Evolutionary conservation across 2,888 invertebrate genomes (phyloP), one percentile per base, ranked within the genome.

Genomic region (Spicauda simplicius): DNA sequence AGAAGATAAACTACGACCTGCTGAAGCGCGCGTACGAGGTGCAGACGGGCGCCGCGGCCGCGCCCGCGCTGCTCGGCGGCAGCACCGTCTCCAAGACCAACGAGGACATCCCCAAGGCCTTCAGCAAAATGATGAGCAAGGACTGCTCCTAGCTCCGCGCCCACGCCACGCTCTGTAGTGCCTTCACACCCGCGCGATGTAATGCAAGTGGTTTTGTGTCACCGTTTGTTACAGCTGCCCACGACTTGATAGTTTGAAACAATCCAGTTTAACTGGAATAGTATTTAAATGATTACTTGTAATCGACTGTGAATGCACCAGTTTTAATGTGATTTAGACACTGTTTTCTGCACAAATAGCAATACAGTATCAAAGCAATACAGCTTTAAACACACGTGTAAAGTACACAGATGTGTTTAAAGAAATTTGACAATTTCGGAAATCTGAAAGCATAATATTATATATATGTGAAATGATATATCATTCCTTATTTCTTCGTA

Each of bases 1-100:
- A 99, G 73, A 94, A 94, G 74, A 98, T 99, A 72, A 98, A 97
- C 84, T 99, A 98, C 84, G 99, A 99, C 87, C 91, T 99, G 63
- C 87, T 99, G 65, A 96, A 95, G 82, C 96, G 95, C 62, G 95
- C 97, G 57, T 94, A 96, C 82, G 94, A 94, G 62, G 96, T 98
- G 68, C 96, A 97, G 83, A 94, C 94, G 60, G 97, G 97, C 45
- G 91, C 93, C 65, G 85, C 95, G 69, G 87, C 96, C 6, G 97
- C 97, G 84, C 96, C 97, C 14, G 95, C 96, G 72, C 93, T 98
- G 61, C 93, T 97, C 66, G 98, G 97, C 18, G 94, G 95, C 74
- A 95, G 95, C 79, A 95, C 95, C 75, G 94, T 95, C 77, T 90
- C 92, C 76, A 97, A 97, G 93, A 98, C 97, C 73, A 96, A 96